Conservation (phyloP, 2,113 vertebrate species). For the Caranx melampygus region DNA sequence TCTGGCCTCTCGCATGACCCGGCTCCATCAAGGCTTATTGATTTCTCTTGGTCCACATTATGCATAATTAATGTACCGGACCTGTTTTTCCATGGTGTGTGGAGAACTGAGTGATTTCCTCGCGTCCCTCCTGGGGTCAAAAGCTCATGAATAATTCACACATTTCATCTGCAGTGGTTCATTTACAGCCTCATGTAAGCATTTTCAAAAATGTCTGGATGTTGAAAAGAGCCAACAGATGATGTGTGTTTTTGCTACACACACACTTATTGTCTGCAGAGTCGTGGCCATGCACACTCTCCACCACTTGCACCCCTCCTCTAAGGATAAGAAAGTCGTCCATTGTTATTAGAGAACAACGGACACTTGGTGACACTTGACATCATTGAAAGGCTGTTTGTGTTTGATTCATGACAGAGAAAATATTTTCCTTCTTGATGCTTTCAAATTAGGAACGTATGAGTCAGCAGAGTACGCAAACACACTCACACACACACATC, state of each 20-base stretch:
- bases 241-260: slow-evolving; percentile 11
- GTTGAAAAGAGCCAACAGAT: slow-evolving; percentile 12
- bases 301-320: slow-evolving; percentile 37
- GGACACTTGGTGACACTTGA: slow-evolving; percentile 64
- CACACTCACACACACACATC: slow-evolving; percentile 17
- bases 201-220: slow-evolving; percentile 18
- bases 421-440: slow-evolving; percentile 55
- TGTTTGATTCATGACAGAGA: slow-evolving; percentile 57
- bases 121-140: slow-evolving; percentile 10
- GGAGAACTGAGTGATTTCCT: slow-evolving; percentile 52
- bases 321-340: slow-evolving; percentile 29
- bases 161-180: slow-evolving; percentile 33
- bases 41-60: slow-evolving; percentile 51
- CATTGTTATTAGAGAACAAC: slow-evolving; percentile 66
- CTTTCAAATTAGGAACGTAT: slow-evolving; percentile 42
- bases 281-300: slow-evolving; percentile 30
- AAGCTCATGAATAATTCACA: slow-evolving; percentile 67
- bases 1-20: slow-evolving; percentile 44
- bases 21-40: slow-evolving; percentile 50
- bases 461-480: slow-evolving; percentile 58
- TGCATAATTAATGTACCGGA: slow-evolving; percentile 70
- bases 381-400: slow-evolving; percentile 56
- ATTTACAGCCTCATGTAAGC: slow-evolving; percentile 17
- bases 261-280: slow-evolving; percentile 52
- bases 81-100: slow-evolving; percentile 51